Conservation (phyloP, 2,797 vertebrate species). For the Selene dorsalis region DNA sequence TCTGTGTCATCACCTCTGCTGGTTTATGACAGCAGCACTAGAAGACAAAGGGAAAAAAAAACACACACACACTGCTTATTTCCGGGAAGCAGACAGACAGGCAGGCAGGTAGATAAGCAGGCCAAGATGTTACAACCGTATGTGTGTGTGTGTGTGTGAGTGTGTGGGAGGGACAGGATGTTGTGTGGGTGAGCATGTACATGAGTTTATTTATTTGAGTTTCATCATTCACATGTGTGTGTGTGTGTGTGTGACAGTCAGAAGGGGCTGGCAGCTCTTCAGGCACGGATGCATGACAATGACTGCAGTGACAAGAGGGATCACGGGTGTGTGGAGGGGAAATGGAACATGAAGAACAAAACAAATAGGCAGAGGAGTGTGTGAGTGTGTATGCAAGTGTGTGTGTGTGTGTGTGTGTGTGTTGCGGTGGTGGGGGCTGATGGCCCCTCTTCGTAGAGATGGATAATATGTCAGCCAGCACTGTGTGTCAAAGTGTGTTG, state of each 20-base stretch:
- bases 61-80: constrained; percentile 41
- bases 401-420: not conserved
- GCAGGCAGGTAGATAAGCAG: constrained; percentile 54
- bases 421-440: constrained; percentile 10
- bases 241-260: constrained; percentile 25
- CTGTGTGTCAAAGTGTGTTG: constrained; percentile 47
- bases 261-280: constrained; percentile 59
- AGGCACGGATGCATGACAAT: constrained; percentile 70
- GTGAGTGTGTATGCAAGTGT: not conserved
- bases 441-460: constrained; percentile 47
- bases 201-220: constrained; percentile 57
- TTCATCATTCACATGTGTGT: constrained; percentile 27
- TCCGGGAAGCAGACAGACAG: constrained; percentile 35
- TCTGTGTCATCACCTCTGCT: not conserved
- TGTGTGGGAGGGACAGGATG: constrained; percentile 21
- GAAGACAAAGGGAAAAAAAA: constrained; percentile 10
- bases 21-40: constrained; percentile 24
- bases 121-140: constrained; percentile 29
- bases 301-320: constrained; percentile 70
- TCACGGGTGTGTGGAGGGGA: constrained; percentile 71
- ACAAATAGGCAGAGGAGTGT: constrained; percentile 63
- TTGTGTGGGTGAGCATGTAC: constrained; percentile 38
- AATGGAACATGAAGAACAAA: constrained; percentile 81
- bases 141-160: constrained; percentile 18
- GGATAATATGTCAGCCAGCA: constrained; percentile 72